phyloP scores from a whole-genome alignment of 2,113 vertebrate genomes.

The Lethenteron reissneri region DNA sequence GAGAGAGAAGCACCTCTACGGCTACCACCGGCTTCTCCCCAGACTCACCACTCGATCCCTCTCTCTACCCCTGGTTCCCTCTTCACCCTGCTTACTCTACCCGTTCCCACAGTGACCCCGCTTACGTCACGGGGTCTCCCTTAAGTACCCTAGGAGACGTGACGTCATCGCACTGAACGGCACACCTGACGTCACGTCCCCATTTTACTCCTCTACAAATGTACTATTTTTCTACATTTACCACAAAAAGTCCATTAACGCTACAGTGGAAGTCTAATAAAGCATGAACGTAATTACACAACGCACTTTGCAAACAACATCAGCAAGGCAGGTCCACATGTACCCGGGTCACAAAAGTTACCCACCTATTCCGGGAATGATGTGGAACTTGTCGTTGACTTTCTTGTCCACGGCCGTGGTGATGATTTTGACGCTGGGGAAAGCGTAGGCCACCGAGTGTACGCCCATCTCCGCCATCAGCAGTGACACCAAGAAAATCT shows the following conservation, averaged over 20 bases:
- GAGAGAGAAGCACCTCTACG: too few species aligned
- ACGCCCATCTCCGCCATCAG: constrained; percentile 73
- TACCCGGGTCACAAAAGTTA: background rate
- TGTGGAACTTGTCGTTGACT: constrained; percentile 63
- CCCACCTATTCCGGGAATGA: constrained; percentile 66
- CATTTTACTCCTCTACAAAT: too few species aligned
- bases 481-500: constrained; percentile 57
- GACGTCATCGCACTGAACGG: too few species aligned
- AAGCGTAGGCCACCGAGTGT: constrained; percentile 63
- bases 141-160: too few species aligned
- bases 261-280: background rate
- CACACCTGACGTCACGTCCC: too few species aligned
- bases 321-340: background rate
- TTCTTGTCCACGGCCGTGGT: constrained; percentile 62
- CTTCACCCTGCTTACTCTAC: too few species aligned
- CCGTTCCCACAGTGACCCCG: too few species aligned
- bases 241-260: background rate
- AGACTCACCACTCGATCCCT: too few species aligned
- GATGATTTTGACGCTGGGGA: constrained; percentile 56
- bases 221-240: constrained; percentile 3
- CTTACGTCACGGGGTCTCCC: too few species aligned
- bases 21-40: too few species aligned
- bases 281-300: background rate
- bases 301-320: background rate
- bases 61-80: too few species aligned